Evolutionary conservation across 2,888 invertebrate species (phyloP), one percentile per base, ranked within the genome.

Genomic region (Macrophya annulata): DNA sequence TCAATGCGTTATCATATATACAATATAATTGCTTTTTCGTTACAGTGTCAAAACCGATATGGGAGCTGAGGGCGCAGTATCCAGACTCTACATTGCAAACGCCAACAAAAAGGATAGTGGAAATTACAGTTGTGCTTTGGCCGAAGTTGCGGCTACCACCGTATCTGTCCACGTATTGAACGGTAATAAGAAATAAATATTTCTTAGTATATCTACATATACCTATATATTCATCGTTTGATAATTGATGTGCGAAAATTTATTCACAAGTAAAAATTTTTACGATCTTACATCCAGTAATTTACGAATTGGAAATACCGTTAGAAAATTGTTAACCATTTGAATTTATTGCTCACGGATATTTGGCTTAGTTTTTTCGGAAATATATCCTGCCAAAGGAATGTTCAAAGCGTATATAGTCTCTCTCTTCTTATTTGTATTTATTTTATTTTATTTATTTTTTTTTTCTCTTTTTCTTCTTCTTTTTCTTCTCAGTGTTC

Each of bases 41-140:
- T 93, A 65, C 94, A 97, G 97, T 90, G 97, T 97, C 82, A 97
- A 97, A 94, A 97, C 97, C 81, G 97, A 97, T 92, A 96, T 97
- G 91, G 95, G 96, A 84, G 94, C 96, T 21, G 96, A 96, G 89
- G 96, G 96, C 74, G 97, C 97, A 31, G 94, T 96, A 86, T 97
- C 97, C 87, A 95, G 96, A 84, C 95, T 97, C 86, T 97, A 97
- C 94, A 97, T 97, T 88, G 97, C 97, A 85, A 97, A 97, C 93
- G 97, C 97, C 82, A 96, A 96, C 91, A 95, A 96, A 89, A 96
- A 96, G 87, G 97, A 97, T 91, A 96, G 97, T 51, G 97, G 97
- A 55, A 97, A 97, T 93, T 97, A 97, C 93, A 96, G 97, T 85
- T 97, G 97, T 91, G 95, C 96, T 55, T 93, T 97, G 87, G 96